phyloP scores from a whole-genome alignment of 2,797 vertebrate genomes.

The Staurois parvus region DNA sequence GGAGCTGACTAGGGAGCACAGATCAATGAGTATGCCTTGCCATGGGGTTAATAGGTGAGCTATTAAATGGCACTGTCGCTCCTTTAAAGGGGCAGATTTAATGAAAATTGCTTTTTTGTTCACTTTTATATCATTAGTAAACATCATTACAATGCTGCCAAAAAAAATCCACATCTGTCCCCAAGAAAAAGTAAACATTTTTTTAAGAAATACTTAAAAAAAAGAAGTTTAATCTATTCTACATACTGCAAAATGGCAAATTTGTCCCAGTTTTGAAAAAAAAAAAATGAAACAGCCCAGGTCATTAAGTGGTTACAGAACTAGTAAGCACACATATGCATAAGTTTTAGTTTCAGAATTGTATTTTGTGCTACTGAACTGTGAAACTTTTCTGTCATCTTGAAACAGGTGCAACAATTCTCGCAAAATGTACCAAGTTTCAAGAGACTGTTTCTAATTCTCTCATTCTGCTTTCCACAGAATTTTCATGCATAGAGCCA shows the following conservation, averaged over 20 bases:
- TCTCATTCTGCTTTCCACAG: constrained; percentile 66
- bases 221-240: too few species aligned
- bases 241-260: not conserved
- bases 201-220: too few species aligned
- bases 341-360: not conserved
- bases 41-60: too few species aligned
- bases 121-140: too few species aligned
- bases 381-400: constrained; percentile 12
- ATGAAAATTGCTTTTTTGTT: too few species aligned
- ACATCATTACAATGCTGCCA: too few species aligned
- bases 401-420: constrained; percentile 23
- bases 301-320: not conserved
- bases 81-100: too few species aligned
- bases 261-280: not conserved
- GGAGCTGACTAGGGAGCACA: too few species aligned
- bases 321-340: not conserved
- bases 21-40: too few species aligned
- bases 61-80: too few species aligned
- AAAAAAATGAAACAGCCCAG: not conserved
- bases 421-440: constrained; percentile 10
- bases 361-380: not conserved
- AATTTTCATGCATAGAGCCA: constrained; percentile 60
- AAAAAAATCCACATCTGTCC: too few species aligned
- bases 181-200: too few species aligned
- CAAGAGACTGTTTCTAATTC: constrained; percentile 47